Conservation (phyloP, 2,797 vertebrate species). For the Lepilemur septentrionalis region DNA sequence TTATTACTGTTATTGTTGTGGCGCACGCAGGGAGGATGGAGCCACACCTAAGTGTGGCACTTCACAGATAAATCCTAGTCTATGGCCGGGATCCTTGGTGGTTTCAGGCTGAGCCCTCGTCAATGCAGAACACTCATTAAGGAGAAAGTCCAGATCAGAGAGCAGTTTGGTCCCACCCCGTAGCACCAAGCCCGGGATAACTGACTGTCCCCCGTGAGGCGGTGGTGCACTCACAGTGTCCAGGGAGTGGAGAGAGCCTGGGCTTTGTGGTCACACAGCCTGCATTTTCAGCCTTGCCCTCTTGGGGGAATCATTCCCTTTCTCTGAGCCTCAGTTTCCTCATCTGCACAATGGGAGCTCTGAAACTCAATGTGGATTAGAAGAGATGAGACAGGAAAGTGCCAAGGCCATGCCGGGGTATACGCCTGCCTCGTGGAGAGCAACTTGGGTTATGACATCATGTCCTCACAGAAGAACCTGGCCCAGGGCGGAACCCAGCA, state of each 20-base stretch:
- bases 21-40: rapidly evolving
- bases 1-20: rapidly evolving
- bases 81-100: not conserved
- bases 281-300: not conserved
- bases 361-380: not conserved
- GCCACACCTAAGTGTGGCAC: rapidly evolving
- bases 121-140: rapidly evolving
- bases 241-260: not conserved
- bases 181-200: not conserved
- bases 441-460: rapidly evolving
- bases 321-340: not conserved
- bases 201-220: not conserved
- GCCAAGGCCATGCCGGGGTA: rapidly evolving
- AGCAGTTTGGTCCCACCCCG: not conserved
- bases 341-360: not conserved
- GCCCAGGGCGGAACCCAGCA: not conserved
- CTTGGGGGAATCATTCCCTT: not conserved
- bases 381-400: not conserved
- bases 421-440: rapidly evolving
- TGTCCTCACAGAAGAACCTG: not conserved
- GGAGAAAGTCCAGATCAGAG: no score
- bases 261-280: not conserved
- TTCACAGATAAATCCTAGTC: not conserved
- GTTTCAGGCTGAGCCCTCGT: not conserved
- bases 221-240: not conserved